Evolutionary conservation across 2,888 invertebrate genomes (phyloP), one percentile per base, ranked within the genome.

Genomic region (Lithophane ornitopus): DNA sequence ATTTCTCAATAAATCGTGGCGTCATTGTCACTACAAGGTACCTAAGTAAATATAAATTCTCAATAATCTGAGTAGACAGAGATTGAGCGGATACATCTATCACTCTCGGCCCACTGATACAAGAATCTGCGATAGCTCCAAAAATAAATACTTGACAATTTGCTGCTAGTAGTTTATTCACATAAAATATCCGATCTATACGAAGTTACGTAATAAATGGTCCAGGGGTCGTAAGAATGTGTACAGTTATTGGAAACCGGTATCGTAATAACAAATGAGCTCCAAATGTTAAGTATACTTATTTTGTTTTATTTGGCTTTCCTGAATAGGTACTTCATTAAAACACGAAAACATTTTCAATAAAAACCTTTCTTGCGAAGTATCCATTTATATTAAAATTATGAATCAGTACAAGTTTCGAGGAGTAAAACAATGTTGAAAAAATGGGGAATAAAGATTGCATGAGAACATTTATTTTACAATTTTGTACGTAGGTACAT

Each of bases 1-100:
- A 74, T 81, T 69, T 65, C 28, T 74, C 83, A 81, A 80, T 85
- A 84, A 82, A 84, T 81, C 52, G 70, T 59, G 63, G 70, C 72
- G 74, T 86, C 81, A 77, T 82, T 83, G 81, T 84, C 78, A 79
- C 81, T 82, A 76, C 72, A 85, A 81, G 76, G 68, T 87, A 81
- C 76, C 80, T 70, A 65, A 80, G 77, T 81, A 76, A 86, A 81
- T 88, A 78, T 91, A 90, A 92, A 92, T 91, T 91, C 90, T 90
- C 91, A 92, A 93, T 93, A 93, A 94, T 92, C 92, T 91, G 84
- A 91, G 89, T 82, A 90, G 94, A 94, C 94, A 92, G 92, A 92
- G 94, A 94, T 93, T 91, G 93, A 94, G 89, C 87, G 90, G 89
- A 82, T 83, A 87, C 91, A 94, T 94, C 92, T 91, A 93, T 94